phyloP scores from a whole-genome alignment of 2,797 vertebrate genomes.

The Botia kubotai region DNA sequence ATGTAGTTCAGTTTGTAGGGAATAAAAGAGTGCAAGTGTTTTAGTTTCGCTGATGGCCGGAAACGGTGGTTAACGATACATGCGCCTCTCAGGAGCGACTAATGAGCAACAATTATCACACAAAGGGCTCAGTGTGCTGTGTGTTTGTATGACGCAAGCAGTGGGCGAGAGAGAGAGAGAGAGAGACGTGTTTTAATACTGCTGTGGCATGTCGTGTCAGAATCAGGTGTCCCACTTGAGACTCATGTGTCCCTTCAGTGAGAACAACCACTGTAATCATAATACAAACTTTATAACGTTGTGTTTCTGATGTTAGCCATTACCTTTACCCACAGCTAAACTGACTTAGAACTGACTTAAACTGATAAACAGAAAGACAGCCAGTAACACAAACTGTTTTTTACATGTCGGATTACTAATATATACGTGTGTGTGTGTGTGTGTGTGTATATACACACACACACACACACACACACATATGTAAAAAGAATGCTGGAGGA shows the following conservation, averaged over 20 bases:
- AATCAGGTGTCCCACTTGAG: conserved; percentile 55
- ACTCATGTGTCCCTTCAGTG: conserved; percentile 10
- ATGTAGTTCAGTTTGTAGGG: conserved; percentile 16
- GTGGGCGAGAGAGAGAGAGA: not conserved
- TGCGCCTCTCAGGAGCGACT: conserved; percentile 59
- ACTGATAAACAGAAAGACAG: too few relatives aligned
- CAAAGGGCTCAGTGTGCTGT: conserved; percentile 47
- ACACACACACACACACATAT: too few relatives aligned
- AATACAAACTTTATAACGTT: not conserved
- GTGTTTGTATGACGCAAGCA: conserved; percentile 25
- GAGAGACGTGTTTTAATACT: not conserved
- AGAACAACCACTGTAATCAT: not conserved
- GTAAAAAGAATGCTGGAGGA: too few relatives aligned
- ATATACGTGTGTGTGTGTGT: too few relatives aligned
- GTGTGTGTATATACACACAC: too few relatives aligned
- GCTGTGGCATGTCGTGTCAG: conserved; percentile 42
- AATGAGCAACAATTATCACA: conserved; percentile 72
- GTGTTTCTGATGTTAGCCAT: not conserved
- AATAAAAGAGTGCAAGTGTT: conserved; percentile 27
- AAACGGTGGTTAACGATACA: conserved; percentile 72
- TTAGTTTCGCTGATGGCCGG: conserved; percentile 54
- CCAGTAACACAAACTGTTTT: too few relatives aligned
- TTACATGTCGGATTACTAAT: too few relatives aligned
- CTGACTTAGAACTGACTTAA: too few relatives aligned
- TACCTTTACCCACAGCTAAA: not conserved